Conservation (phyloP, 1,140 invertebrate species). For the Zaprionus kolodkinae region DNA sequence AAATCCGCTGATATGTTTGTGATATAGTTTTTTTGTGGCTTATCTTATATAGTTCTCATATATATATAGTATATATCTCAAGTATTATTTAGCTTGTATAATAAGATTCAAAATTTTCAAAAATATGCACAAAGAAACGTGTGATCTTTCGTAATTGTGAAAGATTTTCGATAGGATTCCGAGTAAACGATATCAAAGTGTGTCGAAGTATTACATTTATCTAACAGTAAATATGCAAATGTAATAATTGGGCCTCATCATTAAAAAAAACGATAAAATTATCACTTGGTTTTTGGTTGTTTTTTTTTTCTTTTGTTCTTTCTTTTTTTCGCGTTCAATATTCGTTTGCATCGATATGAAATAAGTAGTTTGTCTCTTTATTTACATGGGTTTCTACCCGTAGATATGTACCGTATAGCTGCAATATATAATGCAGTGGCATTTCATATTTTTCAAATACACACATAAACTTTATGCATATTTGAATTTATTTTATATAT, state of each 20-base stretch:
- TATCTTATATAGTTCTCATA: conserved; percentile 45
- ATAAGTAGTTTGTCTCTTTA: conserved; percentile 77
- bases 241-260: conserved; percentile 35
- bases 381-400: conserved; percentile 74
- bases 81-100: conserved; percentile 40
- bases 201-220: conserved; percentile 29
- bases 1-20: conserved; percentile 72
- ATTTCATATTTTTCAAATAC: background rate
- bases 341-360: conserved; percentile 73
- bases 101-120: conserved; percentile 50
- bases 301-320: conserved; percentile 23
- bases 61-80: conserved; percentile 22
- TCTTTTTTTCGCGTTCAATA: conserved; percentile 41
- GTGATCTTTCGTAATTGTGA: conserved; percentile 37
- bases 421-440: conserved; percentile 22
- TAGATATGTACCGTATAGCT: conserved; percentile 1
- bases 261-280: conserved; percentile 57
- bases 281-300: conserved; percentile 63
- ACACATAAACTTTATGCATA: conserved; percentile 46
- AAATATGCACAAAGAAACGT: conserved; percentile 67
- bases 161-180: conserved; percentile 28
- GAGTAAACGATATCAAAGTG: conserved; percentile 45
- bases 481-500: conserved; percentile 14
- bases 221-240: conserved; percentile 35
- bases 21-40: conserved; percentile 70